Percentiles rank a stretch among this genome's conserved stretches.
Evolutionary conservation across 2,888 invertebrate species (phyloP).

Genomic region (Frankliniella fusca): DNA sequence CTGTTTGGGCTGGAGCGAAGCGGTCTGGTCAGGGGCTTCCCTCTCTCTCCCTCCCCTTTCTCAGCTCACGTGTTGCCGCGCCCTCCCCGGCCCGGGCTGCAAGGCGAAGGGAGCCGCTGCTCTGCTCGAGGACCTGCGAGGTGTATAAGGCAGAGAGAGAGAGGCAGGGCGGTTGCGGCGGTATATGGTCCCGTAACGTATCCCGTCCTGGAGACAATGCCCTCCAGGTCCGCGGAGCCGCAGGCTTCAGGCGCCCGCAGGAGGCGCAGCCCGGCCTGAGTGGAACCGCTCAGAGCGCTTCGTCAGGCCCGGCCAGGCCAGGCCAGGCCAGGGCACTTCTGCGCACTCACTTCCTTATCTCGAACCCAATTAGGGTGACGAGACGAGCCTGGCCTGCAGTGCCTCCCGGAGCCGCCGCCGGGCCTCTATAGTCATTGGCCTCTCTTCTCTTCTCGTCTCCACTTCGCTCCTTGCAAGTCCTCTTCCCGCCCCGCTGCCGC

Average conservation of each 20-base stretch:
- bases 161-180: not conserved
- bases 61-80: not conserved
- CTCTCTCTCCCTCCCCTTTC: not conserved
- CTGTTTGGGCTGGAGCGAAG: not conserved
- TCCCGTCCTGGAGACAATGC: not conserved
- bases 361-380: constrained; percentile 17
- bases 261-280: too few species aligned
- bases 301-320: too few species aligned
- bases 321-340: not conserved
- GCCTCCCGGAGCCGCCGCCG: not conserved
- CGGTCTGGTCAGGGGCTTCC: not conserved
- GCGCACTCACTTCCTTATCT: constrained; percentile 3
- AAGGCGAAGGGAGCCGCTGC: too few species aligned
- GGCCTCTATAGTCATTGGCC: too few species aligned
- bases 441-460: too few species aligned
- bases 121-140: too few species aligned
- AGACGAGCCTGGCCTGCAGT: not conserved
- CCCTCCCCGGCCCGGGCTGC: not conserved
- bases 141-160: not conserved
- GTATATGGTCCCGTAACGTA: not conserved
- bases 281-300: too few species aligned
- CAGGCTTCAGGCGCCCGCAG: not conserved
- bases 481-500: too few species aligned
- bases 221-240: not conserved
- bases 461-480: too few species aligned